Evolutionary conservation across 2,888 invertebrate species (phyloP).

Genomic region (Steinernema hermaphroditum): DNA sequence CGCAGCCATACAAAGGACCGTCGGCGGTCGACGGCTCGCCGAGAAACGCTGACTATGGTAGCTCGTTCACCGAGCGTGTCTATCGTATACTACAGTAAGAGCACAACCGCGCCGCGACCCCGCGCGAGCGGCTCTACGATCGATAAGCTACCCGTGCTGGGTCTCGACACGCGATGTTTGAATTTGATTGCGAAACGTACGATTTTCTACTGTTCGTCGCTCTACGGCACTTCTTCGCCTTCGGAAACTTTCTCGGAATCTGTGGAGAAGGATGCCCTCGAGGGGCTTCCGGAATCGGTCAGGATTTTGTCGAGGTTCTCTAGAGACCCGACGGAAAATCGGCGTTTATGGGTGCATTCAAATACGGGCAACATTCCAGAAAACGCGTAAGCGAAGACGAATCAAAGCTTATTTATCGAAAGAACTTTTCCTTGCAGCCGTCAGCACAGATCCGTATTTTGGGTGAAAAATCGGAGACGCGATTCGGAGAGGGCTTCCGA

Average conservation of each 20-base stretch:
- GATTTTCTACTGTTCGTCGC: slow-evolving; percentile 4
- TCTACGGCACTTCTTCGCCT: too few species aligned
- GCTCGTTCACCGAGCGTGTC: too few species aligned
- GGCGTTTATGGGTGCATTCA: background rate
- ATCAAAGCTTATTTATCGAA: background rate
- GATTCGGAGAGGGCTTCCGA: too few species aligned
- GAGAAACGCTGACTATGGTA: background rate
- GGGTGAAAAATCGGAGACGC: too few species aligned
- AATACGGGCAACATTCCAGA: slow-evolving; percentile 3
- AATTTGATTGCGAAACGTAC: background rate
- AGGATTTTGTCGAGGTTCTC: too few species aligned
- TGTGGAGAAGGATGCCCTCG: background rate
- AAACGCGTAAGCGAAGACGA: background rate
- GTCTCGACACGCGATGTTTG: slow-evolving; percentile 1
- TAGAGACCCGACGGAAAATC: too few species aligned
- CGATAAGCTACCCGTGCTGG: too few species aligned
- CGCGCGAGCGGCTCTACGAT: too few species aligned
- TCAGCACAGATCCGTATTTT: background rate
- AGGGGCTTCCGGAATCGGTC: background rate
- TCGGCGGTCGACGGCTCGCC: background rate
- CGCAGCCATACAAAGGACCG: too few species aligned
- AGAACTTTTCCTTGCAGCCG: background rate
- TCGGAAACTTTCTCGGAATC: background rate
- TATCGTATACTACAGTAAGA: slow-evolving; percentile 13
- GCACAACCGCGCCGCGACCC: too few species aligned